Percentiles rank a stretch among this genome's conserved stretches.
These are phyloP conservation scores for Chondrilla cf. caribensis DNA, from an alignment of 37 sponge, comb jelly and placozoan species.

Conservation along the genomic window DNA sequence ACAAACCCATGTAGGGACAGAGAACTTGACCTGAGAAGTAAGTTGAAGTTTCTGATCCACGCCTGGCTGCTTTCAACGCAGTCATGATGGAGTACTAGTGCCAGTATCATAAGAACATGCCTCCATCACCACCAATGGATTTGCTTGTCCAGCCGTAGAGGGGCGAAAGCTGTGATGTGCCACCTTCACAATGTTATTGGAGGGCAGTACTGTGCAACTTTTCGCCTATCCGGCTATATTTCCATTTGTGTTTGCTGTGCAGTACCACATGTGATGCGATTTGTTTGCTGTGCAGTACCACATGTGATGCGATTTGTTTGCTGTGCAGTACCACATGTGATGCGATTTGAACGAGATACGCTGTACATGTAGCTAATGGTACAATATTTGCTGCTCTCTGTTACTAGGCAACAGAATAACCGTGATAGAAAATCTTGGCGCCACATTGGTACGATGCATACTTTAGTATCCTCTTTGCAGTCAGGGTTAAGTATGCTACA, in stretches of 20 bases:
- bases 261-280: background rate
- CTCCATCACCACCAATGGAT: too few relatives aligned
- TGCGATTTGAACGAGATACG: background rate
- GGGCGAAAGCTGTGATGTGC: background rate
- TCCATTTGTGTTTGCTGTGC: background rate
- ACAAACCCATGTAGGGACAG: conserved; percentile 89
- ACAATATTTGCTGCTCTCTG: conserved; percentile 8
- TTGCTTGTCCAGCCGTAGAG: conserved; percentile 9
- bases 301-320: background rate
- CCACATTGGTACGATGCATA: conserved; percentile 80
- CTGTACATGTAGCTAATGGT: background rate
- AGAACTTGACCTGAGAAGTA: conserved; percentile 92
- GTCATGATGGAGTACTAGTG: too few relatives aligned
- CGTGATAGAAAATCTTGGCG: conserved; percentile 95
- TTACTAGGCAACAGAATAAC: conserved; percentile 93
- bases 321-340: background rate
- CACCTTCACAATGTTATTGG: conserved; percentile 27
- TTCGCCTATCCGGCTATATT: background rate
- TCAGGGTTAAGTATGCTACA: too few relatives aligned
- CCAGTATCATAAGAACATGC: too few relatives aligned
- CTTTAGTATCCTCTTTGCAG: too few relatives aligned
- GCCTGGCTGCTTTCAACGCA: too few relatives aligned
- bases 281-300: background rate
- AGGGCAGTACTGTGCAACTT: background rate
- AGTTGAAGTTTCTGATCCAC: too few relatives aligned